A percentile compares a stretch with the other conserved stretches of the same genome.
phyloP scores from a whole-genome alignment of 2,113 vertebrate species.

The Rhegmatorhina hoffmannsi region DNA sequence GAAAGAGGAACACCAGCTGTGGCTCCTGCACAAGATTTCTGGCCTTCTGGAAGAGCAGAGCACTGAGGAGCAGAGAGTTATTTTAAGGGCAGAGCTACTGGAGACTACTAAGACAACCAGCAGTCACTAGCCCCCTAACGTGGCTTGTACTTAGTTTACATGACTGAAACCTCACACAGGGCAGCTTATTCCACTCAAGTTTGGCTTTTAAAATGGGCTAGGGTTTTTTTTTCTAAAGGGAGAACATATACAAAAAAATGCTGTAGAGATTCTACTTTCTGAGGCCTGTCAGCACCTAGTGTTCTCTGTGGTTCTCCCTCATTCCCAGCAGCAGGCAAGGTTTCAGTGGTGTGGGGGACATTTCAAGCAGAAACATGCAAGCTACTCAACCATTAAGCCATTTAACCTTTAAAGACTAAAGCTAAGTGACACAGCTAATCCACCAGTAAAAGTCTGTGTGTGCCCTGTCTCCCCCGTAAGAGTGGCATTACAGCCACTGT shows the following conservation, averaged over 20 bases:
- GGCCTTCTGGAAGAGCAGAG: not conserved
- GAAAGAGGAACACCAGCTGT: not conserved
- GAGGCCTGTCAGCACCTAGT: not conserved
- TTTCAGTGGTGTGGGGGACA: not conserved
- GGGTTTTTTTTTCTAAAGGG: not conserved
- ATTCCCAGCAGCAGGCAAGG: not conserved
- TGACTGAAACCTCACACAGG: not conserved
- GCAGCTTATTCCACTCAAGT: not conserved
- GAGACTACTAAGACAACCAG: not conserved
- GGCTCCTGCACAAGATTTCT: not conserved
- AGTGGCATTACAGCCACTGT: not conserved
- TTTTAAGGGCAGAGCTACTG: not conserved
- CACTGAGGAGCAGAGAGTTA: fast-evolving
- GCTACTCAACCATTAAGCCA: not conserved
- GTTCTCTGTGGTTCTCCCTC: not conserved
- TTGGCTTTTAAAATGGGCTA: not conserved
- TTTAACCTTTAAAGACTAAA: not conserved
- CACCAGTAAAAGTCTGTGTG: not conserved
- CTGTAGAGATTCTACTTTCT: not conserved
- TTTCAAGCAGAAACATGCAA: not conserved
- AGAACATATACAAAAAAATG: not conserved
- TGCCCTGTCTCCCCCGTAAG: not conserved
- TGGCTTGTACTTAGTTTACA: not conserved
- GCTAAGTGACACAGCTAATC: not conserved
- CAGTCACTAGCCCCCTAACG: not conserved